These are phyloP conservation scores for Lucinisca nassula DNA, from an alignment of 2,888 invertebrate species.

Conservation along the genomic window DNA sequence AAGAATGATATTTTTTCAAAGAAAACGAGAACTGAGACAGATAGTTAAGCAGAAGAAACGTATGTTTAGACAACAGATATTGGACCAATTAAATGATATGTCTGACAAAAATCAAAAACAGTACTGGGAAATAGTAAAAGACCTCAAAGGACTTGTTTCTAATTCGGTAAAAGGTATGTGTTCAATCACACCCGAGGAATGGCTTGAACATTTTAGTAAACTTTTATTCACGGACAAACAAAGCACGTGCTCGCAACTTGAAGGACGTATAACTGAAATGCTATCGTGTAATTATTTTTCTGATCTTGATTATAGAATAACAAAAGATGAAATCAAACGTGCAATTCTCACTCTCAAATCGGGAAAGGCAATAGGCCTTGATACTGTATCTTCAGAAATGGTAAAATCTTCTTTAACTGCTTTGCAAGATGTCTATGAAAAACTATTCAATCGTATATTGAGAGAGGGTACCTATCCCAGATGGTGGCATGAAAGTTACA, in stretches of 20 bases:
- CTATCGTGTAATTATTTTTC: not conserved
- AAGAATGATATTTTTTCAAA: not conserved
- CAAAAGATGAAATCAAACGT: not conserved
- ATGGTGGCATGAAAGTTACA: too few relatives aligned
- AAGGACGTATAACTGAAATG: not conserved
- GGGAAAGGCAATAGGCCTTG: not conserved
- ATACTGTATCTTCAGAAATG: not conserved
- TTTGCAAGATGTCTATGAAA: too few relatives aligned
- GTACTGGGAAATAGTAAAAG: not conserved
- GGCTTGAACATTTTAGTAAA: not conserved
- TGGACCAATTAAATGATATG: not conserved
- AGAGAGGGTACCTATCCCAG: too few relatives aligned
- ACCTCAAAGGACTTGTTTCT: not conserved
- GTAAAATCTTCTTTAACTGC: too few relatives aligned
- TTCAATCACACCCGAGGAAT: not conserved
- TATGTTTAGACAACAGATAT: not conserved
- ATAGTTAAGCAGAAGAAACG: not conserved
- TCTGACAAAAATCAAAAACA: too few relatives aligned
- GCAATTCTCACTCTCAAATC: not conserved
- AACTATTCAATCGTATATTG: too few relatives aligned
- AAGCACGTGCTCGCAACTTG: not conserved
- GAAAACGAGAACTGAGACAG: not conserved
- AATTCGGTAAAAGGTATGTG: not conserved
- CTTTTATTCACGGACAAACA: not conserved
- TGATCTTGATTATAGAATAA: not conserved